These are phyloP conservation scores for Graptemys geographica DNA, from an alignment of 2,797 vertebrate genomes.

Conservation along the genomic window DNA sequence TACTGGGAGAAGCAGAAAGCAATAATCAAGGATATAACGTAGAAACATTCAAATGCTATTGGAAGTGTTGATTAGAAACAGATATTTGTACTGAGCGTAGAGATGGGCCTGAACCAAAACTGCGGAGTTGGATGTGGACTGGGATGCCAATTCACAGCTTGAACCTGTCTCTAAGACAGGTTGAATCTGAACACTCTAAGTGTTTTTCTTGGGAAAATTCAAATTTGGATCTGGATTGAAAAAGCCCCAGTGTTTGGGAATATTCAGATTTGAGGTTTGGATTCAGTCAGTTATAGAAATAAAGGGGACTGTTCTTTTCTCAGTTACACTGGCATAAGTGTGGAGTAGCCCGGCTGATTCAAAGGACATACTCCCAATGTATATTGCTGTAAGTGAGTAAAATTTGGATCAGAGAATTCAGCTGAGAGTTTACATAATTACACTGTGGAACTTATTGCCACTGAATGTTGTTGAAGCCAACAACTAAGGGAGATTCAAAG, in stretches of 20 bases:
- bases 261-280: not conserved
- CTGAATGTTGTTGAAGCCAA: not conserved
- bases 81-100: constrained; percentile 15
- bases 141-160: not conserved
- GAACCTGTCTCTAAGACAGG: not conserved
- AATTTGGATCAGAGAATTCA: not conserved
- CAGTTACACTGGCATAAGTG: not conserved
- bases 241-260: not conserved
- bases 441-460: accelerated
- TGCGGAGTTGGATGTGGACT: not conserved
- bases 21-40: constrained; percentile 28
- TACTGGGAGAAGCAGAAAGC: constrained; percentile 37
- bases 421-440: constrained; percentile 2
- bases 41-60: constrained; percentile 53
- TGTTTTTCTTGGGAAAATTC: not conserved
- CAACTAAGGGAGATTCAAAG: not conserved
- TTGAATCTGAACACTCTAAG: not conserved
- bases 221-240: not conserved
- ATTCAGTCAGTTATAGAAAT: not conserved
- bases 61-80: constrained; percentile 43
- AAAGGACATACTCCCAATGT: not conserved
- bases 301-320: not conserved
- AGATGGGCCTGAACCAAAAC: not conserved
- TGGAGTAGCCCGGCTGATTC: not conserved
- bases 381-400: not conserved